Base-by-base conservation (phyloP, 2,113 vertebrate species). In the Sapayoa aenigma region DNA sequence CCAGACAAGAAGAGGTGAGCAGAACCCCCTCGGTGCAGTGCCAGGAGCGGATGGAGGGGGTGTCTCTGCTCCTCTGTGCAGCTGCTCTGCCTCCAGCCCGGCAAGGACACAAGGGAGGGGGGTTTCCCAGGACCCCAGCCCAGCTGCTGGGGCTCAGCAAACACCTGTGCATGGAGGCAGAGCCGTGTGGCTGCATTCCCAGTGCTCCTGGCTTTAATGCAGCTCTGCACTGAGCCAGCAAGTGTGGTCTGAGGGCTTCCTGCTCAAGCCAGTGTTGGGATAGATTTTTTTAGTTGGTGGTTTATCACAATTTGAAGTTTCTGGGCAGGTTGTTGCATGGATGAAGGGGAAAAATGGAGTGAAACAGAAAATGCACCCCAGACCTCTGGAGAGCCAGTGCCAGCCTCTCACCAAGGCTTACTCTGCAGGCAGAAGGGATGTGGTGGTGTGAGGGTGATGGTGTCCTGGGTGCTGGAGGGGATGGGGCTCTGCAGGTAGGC, bases 1-100 rank as follows among this genome's bases (percentile, higher is more conserved):
- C 85, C 97, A 60, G 97, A 98, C 78, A 99, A 99, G 84, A 97
- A 98, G 94, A 98, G 98, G 98, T 99, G 95, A 98, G 98, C 62
- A 49, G 37, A 80, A 50, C 27, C n/a, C 28, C 50, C 35, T 74
- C 0, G 1, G 24, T 1, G 5, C n/a, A 42, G 44, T 22, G 25
- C 28, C 9, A 8, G 30, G 42, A 28, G 47, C 1, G 12, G 53
- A 6, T 13, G 13, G 46, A 58, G 33, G 50, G 17, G 5, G 25
- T 16, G 8, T 27, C n/a, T 67, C 42, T 0, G 9, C 31, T 59
- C 13, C n/a, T 52, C 35, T 1, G 1, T 0, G 2, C 37, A 39
- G 35, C 41, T 20, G 37, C n/a, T 73, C 35, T 68, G 72, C 65
- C 24, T 7, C 59, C 2, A 1, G 15, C 50, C 27, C 22, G 11